Evolutionary conservation across 2,888 invertebrate species (phyloP).

Genomic region (Ornithoptera alexandrae): DNA sequence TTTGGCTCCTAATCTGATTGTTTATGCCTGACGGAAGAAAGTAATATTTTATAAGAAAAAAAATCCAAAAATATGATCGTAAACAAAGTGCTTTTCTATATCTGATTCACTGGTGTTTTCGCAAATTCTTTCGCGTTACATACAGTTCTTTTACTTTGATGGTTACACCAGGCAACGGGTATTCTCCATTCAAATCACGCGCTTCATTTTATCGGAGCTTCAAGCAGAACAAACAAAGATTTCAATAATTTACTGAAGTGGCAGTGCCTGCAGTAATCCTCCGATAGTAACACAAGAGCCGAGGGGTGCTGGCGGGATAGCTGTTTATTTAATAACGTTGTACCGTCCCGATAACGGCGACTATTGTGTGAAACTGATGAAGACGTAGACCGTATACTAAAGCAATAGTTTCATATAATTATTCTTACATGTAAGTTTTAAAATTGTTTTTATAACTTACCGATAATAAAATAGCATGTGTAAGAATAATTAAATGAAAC

Average conservation of each 20-base stretch:
- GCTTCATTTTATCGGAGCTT: slow-evolving; percentile 27
- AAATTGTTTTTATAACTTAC: neutral
- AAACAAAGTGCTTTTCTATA: neutral
- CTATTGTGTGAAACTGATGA: slow-evolving; percentile 55
- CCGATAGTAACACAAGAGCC: slow-evolving; percentile 47
- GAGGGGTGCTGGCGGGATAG: slow-evolving; percentile 45
- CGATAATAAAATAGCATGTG: too few species aligned
- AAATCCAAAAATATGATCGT: too few species aligned
- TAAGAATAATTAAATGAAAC: too few species aligned
- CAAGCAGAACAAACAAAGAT: slow-evolving; percentile 40
- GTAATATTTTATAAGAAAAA: neutral
- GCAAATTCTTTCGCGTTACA: neutral
- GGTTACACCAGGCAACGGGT: slow-evolving; percentile 9
- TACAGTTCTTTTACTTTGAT: slow-evolving; percentile 1
- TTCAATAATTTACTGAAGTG: slow-evolving; percentile 55
- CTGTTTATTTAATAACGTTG: slow-evolving; percentile 75
- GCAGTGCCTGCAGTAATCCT: slow-evolving; percentile 46
- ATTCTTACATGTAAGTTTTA: neutral
- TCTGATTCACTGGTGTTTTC: neutral
- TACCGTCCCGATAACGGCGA: slow-evolving; percentile 61
- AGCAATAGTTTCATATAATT: slow-evolving; percentile 21
- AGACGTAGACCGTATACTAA: slow-evolving; percentile 33
- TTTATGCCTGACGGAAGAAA: neutral
- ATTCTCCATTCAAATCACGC: slow-evolving; percentile 27
- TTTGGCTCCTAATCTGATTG: neutral